Percentiles rank a stretch among this genome's conserved stretches.
These are phyloP conservation scores for Furnarius figulus DNA, from an alignment of 2,113 vertebrate genomes.

Conservation along the genomic window DNA sequence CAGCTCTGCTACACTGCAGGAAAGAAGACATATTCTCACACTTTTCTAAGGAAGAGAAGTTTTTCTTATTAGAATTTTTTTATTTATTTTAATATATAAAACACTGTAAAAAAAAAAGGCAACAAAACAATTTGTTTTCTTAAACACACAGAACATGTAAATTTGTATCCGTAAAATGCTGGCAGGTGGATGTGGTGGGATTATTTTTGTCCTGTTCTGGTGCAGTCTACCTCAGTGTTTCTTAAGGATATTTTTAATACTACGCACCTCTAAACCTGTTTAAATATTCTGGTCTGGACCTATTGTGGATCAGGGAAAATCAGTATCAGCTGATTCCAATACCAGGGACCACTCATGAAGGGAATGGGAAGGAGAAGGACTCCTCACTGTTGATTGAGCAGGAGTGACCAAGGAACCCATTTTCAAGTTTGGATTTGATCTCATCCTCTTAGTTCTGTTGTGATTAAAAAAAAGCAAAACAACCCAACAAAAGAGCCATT, in stretches of 20 bases:
- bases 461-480: background rate
- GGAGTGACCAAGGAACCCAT: background rate
- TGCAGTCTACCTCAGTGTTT: slow-evolving; percentile 92
- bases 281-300: slow-evolving; percentile 60
- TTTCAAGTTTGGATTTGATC: background rate
- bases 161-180: slow-evolving; percentile 67
- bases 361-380: background rate
- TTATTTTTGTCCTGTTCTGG: slow-evolving; percentile 78
- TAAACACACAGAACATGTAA: slow-evolving; percentile 60
- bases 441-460: background rate
- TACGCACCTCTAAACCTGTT: slow-evolving; percentile 54
- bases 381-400: background rate
- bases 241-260: slow-evolving; percentile 68
- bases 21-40: slow-evolving; percentile 65
- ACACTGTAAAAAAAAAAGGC: slow-evolving; percentile 76
- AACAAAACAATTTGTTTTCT: slow-evolving; percentile 65
- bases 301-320: slow-evolving; percentile 19
- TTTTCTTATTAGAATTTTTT: slow-evolving; percentile 83
- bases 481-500: background rate
- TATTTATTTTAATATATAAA: slow-evolving; percentile 92
- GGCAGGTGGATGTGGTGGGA: slow-evolving; percentile 68
- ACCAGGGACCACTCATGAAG: slow-evolving; percentile 44
- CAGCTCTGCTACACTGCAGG: slow-evolving; percentile 50
- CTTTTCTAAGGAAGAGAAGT: slow-evolving; percentile 84
- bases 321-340: slow-evolving; percentile 28